phyloP scores from a whole-genome alignment of 2,113 vertebrate species.

The Centropus bengalensis region DNA sequence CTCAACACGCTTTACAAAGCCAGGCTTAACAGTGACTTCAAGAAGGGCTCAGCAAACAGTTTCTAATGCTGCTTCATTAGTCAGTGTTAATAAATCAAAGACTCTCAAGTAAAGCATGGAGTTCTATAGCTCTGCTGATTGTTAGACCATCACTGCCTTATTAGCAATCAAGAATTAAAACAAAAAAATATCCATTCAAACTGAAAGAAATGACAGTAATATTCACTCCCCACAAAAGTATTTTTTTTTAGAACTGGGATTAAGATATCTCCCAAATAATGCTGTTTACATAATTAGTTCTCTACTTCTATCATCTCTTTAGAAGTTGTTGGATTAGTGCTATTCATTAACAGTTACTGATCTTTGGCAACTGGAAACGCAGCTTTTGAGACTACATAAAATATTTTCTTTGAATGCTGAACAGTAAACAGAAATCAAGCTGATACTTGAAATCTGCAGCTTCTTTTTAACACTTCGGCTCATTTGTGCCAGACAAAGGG shows the following conservation, averaged over 20 bases:
- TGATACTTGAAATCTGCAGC: background rate
- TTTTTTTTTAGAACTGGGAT: background rate
- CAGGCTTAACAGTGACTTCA: background rate
- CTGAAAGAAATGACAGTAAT: background rate
- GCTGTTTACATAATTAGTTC: constrained; percentile 6
- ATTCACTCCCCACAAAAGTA: background rate
- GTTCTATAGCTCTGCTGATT: background rate
- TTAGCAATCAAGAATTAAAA: background rate
- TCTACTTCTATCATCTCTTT: background rate
- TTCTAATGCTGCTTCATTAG: background rate
- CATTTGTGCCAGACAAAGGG: background rate
- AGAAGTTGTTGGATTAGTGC: background rate
- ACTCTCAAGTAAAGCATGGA: background rate
- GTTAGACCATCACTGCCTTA: background rate
- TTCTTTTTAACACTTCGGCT: background rate
- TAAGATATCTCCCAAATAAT: background rate
- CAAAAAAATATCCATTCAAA: background rate
- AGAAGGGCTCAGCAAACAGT: background rate
- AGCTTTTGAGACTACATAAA: background rate
- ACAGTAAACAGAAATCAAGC: background rate
- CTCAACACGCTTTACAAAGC: background rate
- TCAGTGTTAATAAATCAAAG: background rate
- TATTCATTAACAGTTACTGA: background rate
- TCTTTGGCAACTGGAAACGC: background rate
- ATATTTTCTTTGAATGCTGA: background rate